Conservation (phyloP, 2,113 vertebrate species). For the Variabilichromis moorii region DNA sequence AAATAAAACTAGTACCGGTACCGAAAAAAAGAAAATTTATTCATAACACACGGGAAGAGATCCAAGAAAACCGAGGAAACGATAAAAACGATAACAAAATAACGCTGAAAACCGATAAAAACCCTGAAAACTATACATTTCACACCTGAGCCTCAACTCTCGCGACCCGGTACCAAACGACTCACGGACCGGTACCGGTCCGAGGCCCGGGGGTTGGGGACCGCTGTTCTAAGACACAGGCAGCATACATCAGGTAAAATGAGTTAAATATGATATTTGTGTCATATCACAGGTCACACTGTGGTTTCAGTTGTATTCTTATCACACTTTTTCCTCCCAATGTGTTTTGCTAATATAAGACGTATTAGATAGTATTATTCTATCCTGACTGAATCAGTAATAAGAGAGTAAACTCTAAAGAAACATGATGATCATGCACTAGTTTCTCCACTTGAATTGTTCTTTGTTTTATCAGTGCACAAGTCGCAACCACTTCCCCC, state of each 20-base stretch:
- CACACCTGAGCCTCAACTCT: too few species aligned
- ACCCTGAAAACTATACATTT: too few species aligned
- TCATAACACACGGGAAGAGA: too few species aligned
- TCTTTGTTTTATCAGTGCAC: not conserved
- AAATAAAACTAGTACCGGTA: fast-evolving
- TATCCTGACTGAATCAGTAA: not conserved
- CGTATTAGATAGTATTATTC: not conserved
- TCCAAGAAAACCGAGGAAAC: fast-evolving
- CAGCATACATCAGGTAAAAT: not conserved
- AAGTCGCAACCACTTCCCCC: not conserved
- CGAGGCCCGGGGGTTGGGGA: too few species aligned
- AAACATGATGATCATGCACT: not conserved
- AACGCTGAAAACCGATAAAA: too few species aligned
- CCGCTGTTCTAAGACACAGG: not conserved
- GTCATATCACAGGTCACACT: not conserved
- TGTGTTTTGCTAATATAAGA: not conserved
- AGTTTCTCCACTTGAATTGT: not conserved
- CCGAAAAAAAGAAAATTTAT: too few species aligned
- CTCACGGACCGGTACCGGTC: too few species aligned
- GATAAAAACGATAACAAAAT: too few species aligned
- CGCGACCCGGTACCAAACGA: fast-evolving
- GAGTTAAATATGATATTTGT: not conserved
- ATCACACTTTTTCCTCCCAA: not conserved
- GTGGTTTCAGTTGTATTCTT: not conserved
- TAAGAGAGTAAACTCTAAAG: fast-evolving